Evolutionary conservation across 1,140 invertebrate genomes (phyloP).

Genomic region (Psilanteris sp.): DNA sequence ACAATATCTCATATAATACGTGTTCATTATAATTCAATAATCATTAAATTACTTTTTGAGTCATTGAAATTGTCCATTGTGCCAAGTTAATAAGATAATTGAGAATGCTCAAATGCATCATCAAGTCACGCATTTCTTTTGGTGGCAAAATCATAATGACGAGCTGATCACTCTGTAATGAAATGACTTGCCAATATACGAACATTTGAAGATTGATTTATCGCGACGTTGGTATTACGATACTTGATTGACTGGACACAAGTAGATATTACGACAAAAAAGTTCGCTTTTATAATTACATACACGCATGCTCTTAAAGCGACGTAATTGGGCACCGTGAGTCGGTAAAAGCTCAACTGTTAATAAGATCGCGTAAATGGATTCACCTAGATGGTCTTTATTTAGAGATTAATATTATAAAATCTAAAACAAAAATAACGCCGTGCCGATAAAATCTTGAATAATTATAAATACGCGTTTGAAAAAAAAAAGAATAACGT

Average conservation of each 20-base stretch:
- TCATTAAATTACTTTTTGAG: too few relatives aligned
- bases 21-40: too few relatives aligned
- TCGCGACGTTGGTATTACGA: slow-evolving; percentile 34
- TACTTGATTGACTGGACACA: slow-evolving; percentile 18
- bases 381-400: background rate
- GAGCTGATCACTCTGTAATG: slow-evolving; percentile 23
- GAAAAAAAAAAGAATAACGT: too few relatives aligned
- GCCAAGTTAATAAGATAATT: slow-evolving; percentile 10
- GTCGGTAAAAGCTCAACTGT: slow-evolving; percentile 31
- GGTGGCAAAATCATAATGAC: slow-evolving; percentile 38
- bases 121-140: slow-evolving; percentile 7
- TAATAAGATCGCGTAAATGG: slow-evolving; percentile 19
- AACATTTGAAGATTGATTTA: slow-evolving; percentile 60
- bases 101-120: slow-evolving; percentile 17
- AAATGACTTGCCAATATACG: slow-evolving; percentile 51
- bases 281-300: slow-evolving; percentile 53
- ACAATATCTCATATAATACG: too few relatives aligned
- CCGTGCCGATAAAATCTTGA: background rate
- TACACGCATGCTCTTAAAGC: slow-evolving; percentile 22
- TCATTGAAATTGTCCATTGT: too few relatives aligned
- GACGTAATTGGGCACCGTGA: slow-evolving; percentile 35
- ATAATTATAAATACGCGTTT: slow-evolving; percentile 1
- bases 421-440: too few relatives aligned
- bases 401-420: too few relatives aligned
- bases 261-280: slow-evolving; percentile 35